Base-by-base conservation (phyloP, 2,797 vertebrate species). In the Pygocentrus nattereri region DNA sequence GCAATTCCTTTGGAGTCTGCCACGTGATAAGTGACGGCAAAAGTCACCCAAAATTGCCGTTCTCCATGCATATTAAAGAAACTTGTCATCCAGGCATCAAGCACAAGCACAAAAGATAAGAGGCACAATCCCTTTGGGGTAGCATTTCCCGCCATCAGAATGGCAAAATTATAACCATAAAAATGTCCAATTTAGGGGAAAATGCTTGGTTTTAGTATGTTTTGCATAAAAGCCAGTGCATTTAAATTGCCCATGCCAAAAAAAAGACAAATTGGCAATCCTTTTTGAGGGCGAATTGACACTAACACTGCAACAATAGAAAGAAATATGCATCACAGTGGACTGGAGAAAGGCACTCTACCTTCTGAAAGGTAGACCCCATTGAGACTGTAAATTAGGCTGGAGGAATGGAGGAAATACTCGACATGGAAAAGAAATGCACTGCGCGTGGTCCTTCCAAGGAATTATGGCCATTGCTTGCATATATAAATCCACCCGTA, bases 201-300 rank as follows among this genome's bases (percentile, higher is more conserved):
- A 96, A 94, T 94, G 93, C 94, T 92, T 92, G 92, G 95, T 95
- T 96, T 97, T 94, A 93, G 93, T 92, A 89, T 95, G 93, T 97
- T 97, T 96, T 98, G 95, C 96, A 96, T 97, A 96, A 97, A 97
- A 97, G 95, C 95, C 94, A 92, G 93, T 92, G 92, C 92, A 94
- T 96, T 96, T 94, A 95, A 98, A 97, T 95, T 95, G 87, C 86
- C 86, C 67, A 77, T 88, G 94, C 88, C 94, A 44, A 95, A 93
- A 96, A 95, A 93, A 95, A 95, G 96, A 97, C 94, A 96, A 97
- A 97, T 95, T 95, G 95, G 92, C 87, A 87, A 91, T 91, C 85
- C 85, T 78, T 84, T 84, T 88, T 90, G 85, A 88, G 90, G 85
- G 87, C 81, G 87, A 92, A 92, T 85, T 88, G 90, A 92, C 90